Base-by-base conservation (phyloP, 1,140 invertebrate species). In the Drosophila seguyi region DNA sequence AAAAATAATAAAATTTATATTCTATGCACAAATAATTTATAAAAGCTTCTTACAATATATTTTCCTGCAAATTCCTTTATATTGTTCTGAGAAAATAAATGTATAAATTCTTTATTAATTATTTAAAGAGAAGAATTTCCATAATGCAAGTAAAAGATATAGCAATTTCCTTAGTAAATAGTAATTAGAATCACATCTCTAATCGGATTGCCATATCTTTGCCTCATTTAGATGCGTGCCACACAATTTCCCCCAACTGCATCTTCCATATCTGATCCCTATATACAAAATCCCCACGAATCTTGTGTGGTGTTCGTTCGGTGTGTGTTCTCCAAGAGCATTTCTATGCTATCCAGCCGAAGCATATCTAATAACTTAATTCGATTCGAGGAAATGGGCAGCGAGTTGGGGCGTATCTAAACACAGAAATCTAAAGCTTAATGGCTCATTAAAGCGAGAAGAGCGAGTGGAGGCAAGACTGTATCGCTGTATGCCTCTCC, bases 361-460 rank as follows among this genome's bases (percentile, higher is more conserved):
- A 57, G 77, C 84, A 82, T 88, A 57, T 71, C 84, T 88, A 88
- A 88, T 90, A 90, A 90, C 85, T 88, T 88, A 90, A 88, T 88
- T 90, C 85, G 85, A 76, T 90, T 80, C 83, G 80, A 83, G 85
- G 84, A 88, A 88, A 81, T 72, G 69, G 52, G 7, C 66, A 29
- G 71, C 79, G 39, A 66, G 48, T 76, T 87, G 56, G 75, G 75
- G 75, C 85, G 77, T 88, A 88, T 88, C 84, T 84, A 84, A 88
- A 66, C 80, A 63, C 73, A 84, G 81, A 88, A 88, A 88, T 88
- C 84, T 88, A 84, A 90, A 85, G 85, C 84, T 90, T 84, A 87
- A 88, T 88, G 84, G 85, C 77, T 88, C 84, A 87, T 87, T 87
- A 87, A 87, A 87, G 78, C 44, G 57, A 66, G 47, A 34, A 41